Percentiles rank a stretch among this genome's conserved stretches.
These are phyloP conservation scores for Vipera latastei DNA, from an alignment of 2,797 vertebrate species.

Conservation along the genomic window DNA sequence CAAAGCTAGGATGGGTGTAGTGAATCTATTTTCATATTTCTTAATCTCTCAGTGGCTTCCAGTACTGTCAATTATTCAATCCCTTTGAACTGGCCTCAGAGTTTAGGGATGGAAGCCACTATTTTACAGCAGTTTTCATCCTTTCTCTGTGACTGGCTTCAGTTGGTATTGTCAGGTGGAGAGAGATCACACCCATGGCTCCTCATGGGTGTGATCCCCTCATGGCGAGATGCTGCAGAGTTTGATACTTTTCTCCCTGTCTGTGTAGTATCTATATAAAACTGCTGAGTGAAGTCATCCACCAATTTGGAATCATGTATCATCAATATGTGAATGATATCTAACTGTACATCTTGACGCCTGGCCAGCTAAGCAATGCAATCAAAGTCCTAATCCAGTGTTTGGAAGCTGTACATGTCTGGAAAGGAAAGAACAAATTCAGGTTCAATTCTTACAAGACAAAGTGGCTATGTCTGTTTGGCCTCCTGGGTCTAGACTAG, in stretches of 20 bases:
- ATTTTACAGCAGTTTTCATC: background rate
- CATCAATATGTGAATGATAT: background rate
- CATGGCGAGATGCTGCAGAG: background rate
- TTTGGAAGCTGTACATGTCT: background rate
- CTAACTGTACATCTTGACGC: background rate
- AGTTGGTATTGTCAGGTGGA: background rate
- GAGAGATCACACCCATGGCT: background rate
- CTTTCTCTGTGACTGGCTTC: background rate
- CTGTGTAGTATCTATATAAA: background rate
- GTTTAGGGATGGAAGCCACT: background rate
- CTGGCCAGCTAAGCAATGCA: background rate
- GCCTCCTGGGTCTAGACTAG: background rate
- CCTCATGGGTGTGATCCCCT: background rate
- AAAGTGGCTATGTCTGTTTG: background rate
- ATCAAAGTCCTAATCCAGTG: background rate
- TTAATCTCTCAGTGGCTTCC: background rate
- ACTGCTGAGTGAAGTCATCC: background rate
- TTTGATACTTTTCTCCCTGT: background rate
- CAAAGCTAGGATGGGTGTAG: background rate
- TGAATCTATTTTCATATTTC: background rate
- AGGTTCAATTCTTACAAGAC: background rate
- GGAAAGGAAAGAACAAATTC: background rate
- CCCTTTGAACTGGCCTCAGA: background rate
- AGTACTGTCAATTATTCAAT: background rate
- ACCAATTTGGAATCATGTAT: background rate